These are phyloP conservation scores for Eolophus roseicapilla DNA, from an alignment of 2,113 vertebrate species.

Conservation along the genomic window DNA sequence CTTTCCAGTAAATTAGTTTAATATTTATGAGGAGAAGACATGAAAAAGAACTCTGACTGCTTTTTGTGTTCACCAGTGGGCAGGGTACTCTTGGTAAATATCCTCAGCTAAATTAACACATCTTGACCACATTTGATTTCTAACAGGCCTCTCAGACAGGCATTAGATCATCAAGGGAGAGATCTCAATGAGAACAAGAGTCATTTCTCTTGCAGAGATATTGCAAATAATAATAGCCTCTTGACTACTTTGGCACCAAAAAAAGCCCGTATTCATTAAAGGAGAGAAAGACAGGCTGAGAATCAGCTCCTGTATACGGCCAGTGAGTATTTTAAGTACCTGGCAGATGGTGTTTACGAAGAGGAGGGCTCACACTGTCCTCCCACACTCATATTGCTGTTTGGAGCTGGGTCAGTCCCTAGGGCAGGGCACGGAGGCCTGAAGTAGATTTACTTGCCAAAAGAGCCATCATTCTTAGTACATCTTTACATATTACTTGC, in stretches of 20 bases:
- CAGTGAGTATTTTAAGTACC: neutral
- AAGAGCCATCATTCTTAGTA: neutral
- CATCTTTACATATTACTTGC: neutral
- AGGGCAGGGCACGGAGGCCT: neutral
- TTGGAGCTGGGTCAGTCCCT: conserved; percentile 1
- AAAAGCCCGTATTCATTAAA: neutral
- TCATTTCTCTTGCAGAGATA: neutral
- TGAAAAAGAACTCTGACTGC: neutral
- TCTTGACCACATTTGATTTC: neutral
- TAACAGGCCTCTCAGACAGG: neutral
- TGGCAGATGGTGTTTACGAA: conserved; percentile 40
- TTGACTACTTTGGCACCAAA: neutral
- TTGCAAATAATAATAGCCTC: neutral
- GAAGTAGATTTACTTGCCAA: neutral
- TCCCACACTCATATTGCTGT: neutral
- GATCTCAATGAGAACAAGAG: neutral
- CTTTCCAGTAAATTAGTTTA: neutral
- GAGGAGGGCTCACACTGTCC: neutral
- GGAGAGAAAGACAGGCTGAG: neutral
- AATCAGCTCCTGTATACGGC: neutral
- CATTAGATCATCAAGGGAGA: neutral
- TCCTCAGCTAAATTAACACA: conserved; percentile 7
- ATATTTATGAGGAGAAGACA: neutral
- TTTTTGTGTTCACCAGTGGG: neutral
- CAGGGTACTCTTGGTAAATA: neutral